phyloP scores from a whole-genome alignment of 1,140 invertebrate genomes.

The Rhyacophila brunnea region DNA sequence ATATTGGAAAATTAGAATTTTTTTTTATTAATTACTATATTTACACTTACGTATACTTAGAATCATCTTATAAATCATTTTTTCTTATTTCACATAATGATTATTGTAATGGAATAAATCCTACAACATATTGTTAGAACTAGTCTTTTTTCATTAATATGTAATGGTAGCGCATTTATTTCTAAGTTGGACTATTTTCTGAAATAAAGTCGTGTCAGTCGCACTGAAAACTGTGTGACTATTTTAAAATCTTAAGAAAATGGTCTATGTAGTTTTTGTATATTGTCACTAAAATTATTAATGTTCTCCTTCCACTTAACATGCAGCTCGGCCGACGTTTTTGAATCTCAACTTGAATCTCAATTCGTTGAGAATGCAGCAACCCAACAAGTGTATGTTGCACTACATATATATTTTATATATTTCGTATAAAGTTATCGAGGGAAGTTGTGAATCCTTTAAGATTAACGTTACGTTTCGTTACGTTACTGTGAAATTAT shows the following conservation, averaged over 20 bases:
- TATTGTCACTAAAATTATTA: background rate
- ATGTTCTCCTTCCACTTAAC: constrained; percentile 10
- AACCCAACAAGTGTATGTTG: constrained; percentile 76
- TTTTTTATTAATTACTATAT: background rate
- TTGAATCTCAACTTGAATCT: constrained; percentile 93
- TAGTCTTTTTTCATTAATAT: background rate
- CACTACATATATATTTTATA: background rate
- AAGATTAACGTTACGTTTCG: too few relatives aligned
- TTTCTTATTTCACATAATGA: too few relatives aligned
- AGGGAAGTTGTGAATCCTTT: too few relatives aligned
- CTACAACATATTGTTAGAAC: background rate
- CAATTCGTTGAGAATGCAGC: constrained; percentile 85
- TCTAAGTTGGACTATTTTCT: constrained; percentile 40
- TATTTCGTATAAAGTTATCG: too few relatives aligned
- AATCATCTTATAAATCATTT: too few relatives aligned
- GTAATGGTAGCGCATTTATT: constrained; percentile 35
- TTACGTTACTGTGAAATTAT: too few relatives aligned
- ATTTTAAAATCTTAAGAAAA: background rate
- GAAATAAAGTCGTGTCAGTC: constrained; percentile 14
- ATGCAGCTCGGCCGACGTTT: constrained; percentile 93
- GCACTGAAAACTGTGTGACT: background rate
- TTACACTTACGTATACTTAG: background rate
- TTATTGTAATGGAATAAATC: too few relatives aligned
- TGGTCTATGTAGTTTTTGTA: constrained; percentile 1
- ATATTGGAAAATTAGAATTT: constrained; percentile 6